These are phyloP conservation scores for Bhutanitis thaidina DNA, from an alignment of 2,888 invertebrate species.

Conservation along the genomic window DNA sequence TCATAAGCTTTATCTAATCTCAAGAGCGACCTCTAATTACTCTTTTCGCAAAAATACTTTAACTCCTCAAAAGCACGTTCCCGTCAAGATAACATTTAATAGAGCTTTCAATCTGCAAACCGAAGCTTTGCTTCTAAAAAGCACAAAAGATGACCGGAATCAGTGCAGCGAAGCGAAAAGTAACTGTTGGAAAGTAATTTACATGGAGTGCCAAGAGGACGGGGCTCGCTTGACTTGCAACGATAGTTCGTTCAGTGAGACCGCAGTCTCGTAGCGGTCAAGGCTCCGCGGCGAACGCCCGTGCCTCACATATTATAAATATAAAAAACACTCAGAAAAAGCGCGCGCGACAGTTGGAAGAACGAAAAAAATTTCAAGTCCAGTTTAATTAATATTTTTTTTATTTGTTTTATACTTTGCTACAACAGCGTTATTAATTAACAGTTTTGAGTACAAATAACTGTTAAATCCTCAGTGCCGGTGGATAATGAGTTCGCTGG, in stretches of 20 bases:
- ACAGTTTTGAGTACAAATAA: constrained; percentile 61
- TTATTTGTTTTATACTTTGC: constrained; percentile 22
- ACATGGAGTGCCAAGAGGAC: constrained; percentile 53
- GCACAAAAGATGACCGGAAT: constrained; percentile 56
- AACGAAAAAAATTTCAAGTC: constrained; percentile 28
- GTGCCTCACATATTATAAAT: constrained; percentile 34
- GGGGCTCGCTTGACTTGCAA: constrained; percentile 40
- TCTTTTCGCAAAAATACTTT: background rate
- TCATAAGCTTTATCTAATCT: constrained; percentile 13
- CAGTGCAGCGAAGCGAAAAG: constrained; percentile 72
- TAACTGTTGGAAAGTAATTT: constrained; percentile 76
- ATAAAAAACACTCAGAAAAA: constrained; percentile 51
- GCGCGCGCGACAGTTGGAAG: constrained; percentile 65
- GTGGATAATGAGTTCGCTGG: constrained; percentile 73
- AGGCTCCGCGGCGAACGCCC: constrained; percentile 56
- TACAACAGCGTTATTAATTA: constrained; percentile 42
- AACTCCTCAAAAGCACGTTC: constrained; percentile 30
- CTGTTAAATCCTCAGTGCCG: constrained; percentile 65
- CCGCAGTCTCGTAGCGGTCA: constrained; percentile 72
- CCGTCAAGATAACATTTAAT: constrained; percentile 37
- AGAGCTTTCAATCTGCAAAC: constrained; percentile 6
- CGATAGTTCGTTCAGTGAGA: constrained; percentile 58
- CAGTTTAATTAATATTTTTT: constrained; percentile 29
- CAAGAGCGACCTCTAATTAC: background rate
- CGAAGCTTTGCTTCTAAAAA: constrained; percentile 23